Evolutionary conservation across 2,113 vertebrate genomes (phyloP).

Genomic region (Paradoxurus hermaphroditus): DNA sequence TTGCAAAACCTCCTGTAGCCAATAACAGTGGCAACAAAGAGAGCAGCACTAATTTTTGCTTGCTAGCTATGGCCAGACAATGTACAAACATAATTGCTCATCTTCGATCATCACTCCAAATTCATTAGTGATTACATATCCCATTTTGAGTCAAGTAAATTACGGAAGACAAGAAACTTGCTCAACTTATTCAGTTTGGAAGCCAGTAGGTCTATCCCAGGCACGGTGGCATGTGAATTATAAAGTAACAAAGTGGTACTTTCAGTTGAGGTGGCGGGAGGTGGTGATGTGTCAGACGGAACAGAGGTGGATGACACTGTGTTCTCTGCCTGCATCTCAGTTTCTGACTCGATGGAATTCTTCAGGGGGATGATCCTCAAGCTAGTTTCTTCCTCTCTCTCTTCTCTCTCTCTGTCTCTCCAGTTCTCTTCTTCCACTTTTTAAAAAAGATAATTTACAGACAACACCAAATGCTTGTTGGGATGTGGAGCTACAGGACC

Average conservation of each 20-base stretch:
- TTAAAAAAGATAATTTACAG: background rate
- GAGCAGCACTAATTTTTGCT: background rate
- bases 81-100: background rate
- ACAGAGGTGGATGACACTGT: background rate
- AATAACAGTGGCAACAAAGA: background rate
- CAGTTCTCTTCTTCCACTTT: background rate
- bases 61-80: background rate
- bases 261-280: background rate
- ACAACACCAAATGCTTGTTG: background rate
- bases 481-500: background rate
- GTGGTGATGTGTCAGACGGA: background rate
- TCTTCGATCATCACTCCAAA: background rate
- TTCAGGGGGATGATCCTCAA: background rate
- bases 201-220: background rate
- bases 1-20: background rate
- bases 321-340: background rate
- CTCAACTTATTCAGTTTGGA: background rate
- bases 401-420: background rate
- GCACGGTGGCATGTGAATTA: background rate
- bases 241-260: background rate
- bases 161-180: background rate
- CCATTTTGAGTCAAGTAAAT: background rate
- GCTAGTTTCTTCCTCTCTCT: background rate
- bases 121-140: background rate
- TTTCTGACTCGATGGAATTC: background rate